phyloP scores from a whole-genome alignment of 2,888 invertebrate species.

The Cantharis flavilabris region DNA sequence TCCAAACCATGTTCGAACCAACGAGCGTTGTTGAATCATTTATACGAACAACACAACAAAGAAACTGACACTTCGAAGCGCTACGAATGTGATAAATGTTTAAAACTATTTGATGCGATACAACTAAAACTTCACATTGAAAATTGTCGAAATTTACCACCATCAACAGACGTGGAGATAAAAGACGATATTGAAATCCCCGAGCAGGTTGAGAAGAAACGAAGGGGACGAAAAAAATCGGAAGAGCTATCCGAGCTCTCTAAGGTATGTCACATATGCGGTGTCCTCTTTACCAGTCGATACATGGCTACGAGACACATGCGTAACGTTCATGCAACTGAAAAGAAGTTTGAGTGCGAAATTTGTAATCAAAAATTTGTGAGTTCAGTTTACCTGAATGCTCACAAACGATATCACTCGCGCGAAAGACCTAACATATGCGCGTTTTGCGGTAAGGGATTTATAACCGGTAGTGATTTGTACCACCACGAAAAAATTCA shows the following conservation, averaged over 20 bases:
- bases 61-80: slow-evolving; percentile 2
- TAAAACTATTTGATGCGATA: slow-evolving; percentile 14
- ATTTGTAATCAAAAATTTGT: slow-evolving; percentile 46
- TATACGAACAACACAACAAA: slow-evolving; percentile 3
- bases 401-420: slow-evolving; percentile 46
- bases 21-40: background rate
- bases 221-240: slow-evolving; percentile 26
- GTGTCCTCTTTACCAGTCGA: slow-evolving; percentile 42
- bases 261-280: slow-evolving; percentile 41
- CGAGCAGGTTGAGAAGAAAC: background rate
- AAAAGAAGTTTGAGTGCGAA: slow-evolving; percentile 47
- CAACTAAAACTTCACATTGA: background rate
- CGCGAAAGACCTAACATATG: slow-evolving; percentile 47
- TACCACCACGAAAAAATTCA: slow-evolving; percentile 52
- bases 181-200: background rate
- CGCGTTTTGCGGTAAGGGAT: slow-evolving; percentile 55
- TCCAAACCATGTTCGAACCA: background rate
- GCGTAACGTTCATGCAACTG: slow-evolving; percentile 47
- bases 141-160: background rate
- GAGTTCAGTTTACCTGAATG: slow-evolving; percentile 46
- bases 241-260: slow-evolving; percentile 5
- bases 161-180: background rate
- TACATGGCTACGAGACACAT: slow-evolving; percentile 46
- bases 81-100: slow-evolving; percentile 31
- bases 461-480: slow-evolving; percentile 48